Evolutionary conservation across 1,140 invertebrate genomes (phyloP), one percentile per base, ranked within the genome.

Genomic region (Grapholita molesta): DNA sequence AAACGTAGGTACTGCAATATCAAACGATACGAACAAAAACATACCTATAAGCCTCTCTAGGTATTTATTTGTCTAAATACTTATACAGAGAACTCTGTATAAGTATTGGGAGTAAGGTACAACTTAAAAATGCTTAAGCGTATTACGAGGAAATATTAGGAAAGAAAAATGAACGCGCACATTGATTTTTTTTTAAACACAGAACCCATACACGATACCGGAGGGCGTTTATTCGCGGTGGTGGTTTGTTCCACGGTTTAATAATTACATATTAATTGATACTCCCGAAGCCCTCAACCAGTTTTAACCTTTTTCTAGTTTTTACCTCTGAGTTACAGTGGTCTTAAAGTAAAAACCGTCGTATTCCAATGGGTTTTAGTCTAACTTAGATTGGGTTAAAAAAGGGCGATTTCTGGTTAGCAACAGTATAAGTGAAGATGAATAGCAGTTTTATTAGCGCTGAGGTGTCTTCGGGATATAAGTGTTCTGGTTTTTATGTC

Each of bases 211-310:
- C 5, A 1, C 21, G 3, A 57, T 8, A 11, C 53, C 11, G 1
- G 21, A 15, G 3, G 3, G 11, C 35, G n/a, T 57, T 57, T 25
- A 12, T 6, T 57, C 23, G 24, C 53, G 11, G 53, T 57, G 23
- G 21, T 23, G 53, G 53, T 57, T 55, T 24, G 52, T 55, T 48
- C 52, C 24, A 55, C 52, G 24, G 52, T 24, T 24, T 28, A 57
- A 57, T 57, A 28, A 57, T 57, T 57, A 23, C 53, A 57, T 57
- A 57, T 28, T 57, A 57, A 57, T 57, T 57, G 21, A 57, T 57
- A 28, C 53, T 24, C 52, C 53, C 24, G 53, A 25, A 28, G 53
- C 42, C 42, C 42, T 48, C 15, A 48, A 48, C 42, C 42, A 9
- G 18, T 21, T 21, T 48, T 48, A 18, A 48, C 42, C 15, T 18